Base-by-base conservation (phyloP, 2,113 vertebrate genomes). In the Parus major region DNA sequence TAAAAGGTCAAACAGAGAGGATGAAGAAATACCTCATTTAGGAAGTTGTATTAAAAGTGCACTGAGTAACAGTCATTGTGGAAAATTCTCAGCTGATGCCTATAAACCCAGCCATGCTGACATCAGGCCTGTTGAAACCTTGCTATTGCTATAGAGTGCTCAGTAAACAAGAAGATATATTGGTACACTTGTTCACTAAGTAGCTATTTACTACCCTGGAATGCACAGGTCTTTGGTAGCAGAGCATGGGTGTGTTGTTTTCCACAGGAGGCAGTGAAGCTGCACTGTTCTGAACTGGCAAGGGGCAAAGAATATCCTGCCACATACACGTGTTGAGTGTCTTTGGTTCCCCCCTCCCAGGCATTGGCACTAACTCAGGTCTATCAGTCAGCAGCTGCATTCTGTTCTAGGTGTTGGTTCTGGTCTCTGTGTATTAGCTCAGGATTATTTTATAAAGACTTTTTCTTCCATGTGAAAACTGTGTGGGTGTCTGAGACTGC, bases 261-360 rank as follows among this genome's bases (percentile, higher is more conserved):
- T 52, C 75, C 24, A 12, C 2, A 82, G 76, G 47, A 52, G 16
- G 19, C 4, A 47, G 53, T 12, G 47, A 82, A 72, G 41, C 17
- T 65, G 27, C 21, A 3, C 41, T 35, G 35, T 15, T 83, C 76
- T 49, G 57, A 49, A 12, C 9, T 44, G 53, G 31, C 41, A 44
- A 31, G 17, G 24, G 20, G 20, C 71, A 63, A 36, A 86, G 66
- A 59, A 44, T 15, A 16, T 22, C n/a, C 24, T 80, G 49, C 50
- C 36, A 28, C 2, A 1, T 10, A 4, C 0, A 1, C 19, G 21
- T 5, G 4, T 3, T 72, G 41, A 23, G 36, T 20, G 8, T 13
- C 31, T 73, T 39, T 28, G 3, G 4, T 5, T 11, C 11, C 19
- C 7, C 12, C 6, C 12, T 29, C 5, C 4, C 0, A 3, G 19